A percentile compares a stretch with the other conserved stretches of the same genome.
Conservation (phyloP, 2,797 vertebrate genomes). For the Macropus fuliginosus region DNA sequence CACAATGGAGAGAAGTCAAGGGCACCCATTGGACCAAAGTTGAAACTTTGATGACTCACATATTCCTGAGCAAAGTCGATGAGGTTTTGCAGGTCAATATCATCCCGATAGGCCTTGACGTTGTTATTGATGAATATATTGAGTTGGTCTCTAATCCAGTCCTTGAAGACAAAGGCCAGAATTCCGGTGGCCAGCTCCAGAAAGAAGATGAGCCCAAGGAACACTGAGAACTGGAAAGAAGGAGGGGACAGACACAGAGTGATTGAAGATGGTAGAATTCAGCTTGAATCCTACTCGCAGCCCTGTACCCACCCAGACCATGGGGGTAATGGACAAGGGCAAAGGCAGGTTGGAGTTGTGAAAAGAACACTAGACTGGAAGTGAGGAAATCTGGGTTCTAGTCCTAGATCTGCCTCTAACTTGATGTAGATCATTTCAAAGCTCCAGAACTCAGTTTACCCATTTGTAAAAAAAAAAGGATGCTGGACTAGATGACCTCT, state of each 20-base stretch:
- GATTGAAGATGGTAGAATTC: background rate
- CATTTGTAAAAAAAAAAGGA: background rate
- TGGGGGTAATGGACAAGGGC: background rate
- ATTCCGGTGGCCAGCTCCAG: slow-evolving; percentile 94
- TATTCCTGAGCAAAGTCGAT: slow-evolving; percentile 98
- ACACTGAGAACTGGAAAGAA: slow-evolving; percentile 91
- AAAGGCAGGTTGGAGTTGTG: background rate
- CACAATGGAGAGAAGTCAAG: background rate
- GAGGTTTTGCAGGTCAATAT: slow-evolving; percentile 97
- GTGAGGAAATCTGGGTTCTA: background rate
- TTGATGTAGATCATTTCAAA: background rate
- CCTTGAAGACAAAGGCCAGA: slow-evolving; percentile 95
- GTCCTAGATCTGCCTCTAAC: background rate
- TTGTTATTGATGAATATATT: slow-evolving; percentile 98
- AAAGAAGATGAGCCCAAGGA: slow-evolving; percentile 96
- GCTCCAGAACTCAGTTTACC: background rate
- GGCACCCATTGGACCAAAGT: background rate
- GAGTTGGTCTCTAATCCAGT: slow-evolving; percentile 97
- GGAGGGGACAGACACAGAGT: accelerated
- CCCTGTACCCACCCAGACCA: background rate
- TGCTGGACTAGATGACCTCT: no score
- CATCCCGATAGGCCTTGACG: slow-evolving; percentile 95
- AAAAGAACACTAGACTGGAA: background rate
- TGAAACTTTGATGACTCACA: slow-evolving; percentile 85
- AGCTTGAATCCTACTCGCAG: background rate